Conservation (phyloP, 2,888 invertebrate species). For the Drosophila ochracea region DNA sequence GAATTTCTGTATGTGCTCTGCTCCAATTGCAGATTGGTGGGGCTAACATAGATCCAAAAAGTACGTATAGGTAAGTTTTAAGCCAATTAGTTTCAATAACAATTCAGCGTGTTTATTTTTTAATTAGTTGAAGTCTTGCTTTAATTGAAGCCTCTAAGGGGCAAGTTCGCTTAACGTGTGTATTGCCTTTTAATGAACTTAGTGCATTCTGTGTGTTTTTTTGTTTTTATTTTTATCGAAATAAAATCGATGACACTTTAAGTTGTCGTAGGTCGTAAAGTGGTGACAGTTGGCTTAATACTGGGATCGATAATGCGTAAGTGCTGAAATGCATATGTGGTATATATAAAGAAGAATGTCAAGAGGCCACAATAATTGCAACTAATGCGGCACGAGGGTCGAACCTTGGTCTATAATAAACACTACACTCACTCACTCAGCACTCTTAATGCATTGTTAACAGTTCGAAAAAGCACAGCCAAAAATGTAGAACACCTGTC, state of each 20-base stretch:
- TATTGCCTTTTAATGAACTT: slow-evolving; percentile 47
- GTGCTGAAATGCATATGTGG: slow-evolving; percentile 33
- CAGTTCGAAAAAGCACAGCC: slow-evolving; percentile 31
- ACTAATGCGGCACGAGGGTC: slow-evolving; percentile 74
- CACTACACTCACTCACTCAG: neutral
- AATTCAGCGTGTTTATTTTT: slow-evolving; percentile 31
- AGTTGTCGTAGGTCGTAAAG: slow-evolving; percentile 46
- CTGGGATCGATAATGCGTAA: slow-evolving; percentile 67
- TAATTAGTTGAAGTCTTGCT: slow-evolving; percentile 50
- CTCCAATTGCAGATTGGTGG: neutral
- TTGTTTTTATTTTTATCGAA: slow-evolving; percentile 19
- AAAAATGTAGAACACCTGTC: slow-evolving; percentile 63
- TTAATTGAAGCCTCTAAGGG: slow-evolving; percentile 71
- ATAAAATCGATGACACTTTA: slow-evolving; percentile 62
- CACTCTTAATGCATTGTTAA: slow-evolving; percentile 11
- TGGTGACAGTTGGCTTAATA: slow-evolving; percentile 20
- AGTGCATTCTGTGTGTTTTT: slow-evolving; percentile 23
- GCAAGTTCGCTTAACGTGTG: slow-evolving; percentile 58
- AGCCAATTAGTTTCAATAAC: slow-evolving; percentile 75
- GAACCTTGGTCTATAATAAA: slow-evolving; percentile 70
- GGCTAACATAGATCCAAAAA: slow-evolving; percentile 11
- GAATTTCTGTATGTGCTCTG: slow-evolving; percentile 18
- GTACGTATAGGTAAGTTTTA: slow-evolving; percentile 45
- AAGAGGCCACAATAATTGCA: slow-evolving; percentile 80
- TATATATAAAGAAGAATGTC: slow-evolving; percentile 74